phyloP scores from a whole-genome alignment of 2,888 invertebrate genomes.

The Dryomyza anilis region DNA sequence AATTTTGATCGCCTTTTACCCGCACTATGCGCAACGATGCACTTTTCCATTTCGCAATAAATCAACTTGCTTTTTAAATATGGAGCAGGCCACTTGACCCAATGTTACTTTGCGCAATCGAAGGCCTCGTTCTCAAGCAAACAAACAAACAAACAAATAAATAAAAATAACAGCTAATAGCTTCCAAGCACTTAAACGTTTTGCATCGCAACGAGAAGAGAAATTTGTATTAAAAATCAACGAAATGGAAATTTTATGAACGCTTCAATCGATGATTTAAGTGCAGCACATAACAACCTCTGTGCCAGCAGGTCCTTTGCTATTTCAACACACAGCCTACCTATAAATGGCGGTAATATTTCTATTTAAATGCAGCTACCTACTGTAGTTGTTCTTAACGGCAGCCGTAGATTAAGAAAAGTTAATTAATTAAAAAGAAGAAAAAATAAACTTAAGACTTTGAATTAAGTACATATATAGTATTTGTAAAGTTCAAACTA shows the following conservation, averaged over 20 bases:
- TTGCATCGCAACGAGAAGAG: conserved; percentile 39
- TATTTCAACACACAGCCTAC: too few species aligned
- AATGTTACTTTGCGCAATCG: conserved; percentile 20
- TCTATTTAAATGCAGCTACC: too few species aligned
- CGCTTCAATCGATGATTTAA: conserved; percentile 42
- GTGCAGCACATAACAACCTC: conserved; percentile 26
- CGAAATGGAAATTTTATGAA: conserved; percentile 43
- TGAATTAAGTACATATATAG: too few species aligned
- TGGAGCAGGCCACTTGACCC: conserved; percentile 35
- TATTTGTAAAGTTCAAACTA: too few species aligned
- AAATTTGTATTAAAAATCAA: conserved; percentile 41
- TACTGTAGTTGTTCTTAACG: too few species aligned
- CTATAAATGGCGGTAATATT: too few species aligned
- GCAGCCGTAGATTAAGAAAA: too few species aligned
- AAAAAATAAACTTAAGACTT: too few species aligned
- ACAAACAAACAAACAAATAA: conserved; percentile 2
- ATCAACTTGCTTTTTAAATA: conserved; percentile 30
- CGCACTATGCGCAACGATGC: not conserved
- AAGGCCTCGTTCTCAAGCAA: not conserved
- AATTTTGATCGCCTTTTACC: too few species aligned
- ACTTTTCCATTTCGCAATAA: not conserved
- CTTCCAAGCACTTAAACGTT: conserved; percentile 39
- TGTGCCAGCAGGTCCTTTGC: not conserved
- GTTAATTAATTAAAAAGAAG: too few species aligned
- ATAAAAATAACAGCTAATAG: conserved; percentile 24